Conservation (phyloP, 2,113 vertebrate species). For the Lonchura striata region DNA sequence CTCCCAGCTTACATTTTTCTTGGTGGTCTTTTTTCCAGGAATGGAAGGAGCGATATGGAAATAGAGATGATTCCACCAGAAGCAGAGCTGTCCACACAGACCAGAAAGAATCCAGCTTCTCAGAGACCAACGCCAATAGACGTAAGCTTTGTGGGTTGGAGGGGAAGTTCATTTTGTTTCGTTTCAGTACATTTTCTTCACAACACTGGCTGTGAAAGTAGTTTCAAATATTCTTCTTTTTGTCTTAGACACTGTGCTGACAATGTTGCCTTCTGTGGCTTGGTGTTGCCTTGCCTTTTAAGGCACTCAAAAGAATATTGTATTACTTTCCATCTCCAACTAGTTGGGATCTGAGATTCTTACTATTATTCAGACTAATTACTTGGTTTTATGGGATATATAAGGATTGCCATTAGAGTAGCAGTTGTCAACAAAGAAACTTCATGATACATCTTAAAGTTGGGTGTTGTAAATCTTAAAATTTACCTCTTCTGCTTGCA, state of each 20-base stretch:
- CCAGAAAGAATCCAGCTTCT: slow-evolving; percentile 81
- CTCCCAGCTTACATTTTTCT: neutral
- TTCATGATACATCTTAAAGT: neutral
- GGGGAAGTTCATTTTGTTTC: neutral
- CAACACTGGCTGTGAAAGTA: neutral
- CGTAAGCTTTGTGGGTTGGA: slow-evolving; percentile 64
- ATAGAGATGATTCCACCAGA: slow-evolving; percentile 81
- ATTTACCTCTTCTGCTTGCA: neutral
- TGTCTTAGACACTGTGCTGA: neutral
- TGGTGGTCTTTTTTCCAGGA: slow-evolving; percentile 69
- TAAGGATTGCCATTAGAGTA: neutral
- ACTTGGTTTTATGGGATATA: neutral
- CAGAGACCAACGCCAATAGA: slow-evolving; percentile 74
- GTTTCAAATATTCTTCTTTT: neutral
- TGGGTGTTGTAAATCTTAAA: neutral
- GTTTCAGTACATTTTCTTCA: neutral
- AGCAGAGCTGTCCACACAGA: slow-evolving; percentile 81
- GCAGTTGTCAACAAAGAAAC: neutral
- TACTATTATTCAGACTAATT: neutral
- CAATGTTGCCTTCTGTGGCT: neutral
- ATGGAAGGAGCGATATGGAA: slow-evolving; percentile 89
- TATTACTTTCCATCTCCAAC: neutral
- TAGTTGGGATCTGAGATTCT: neutral
- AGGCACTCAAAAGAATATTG: neutral
- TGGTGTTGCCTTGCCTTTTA: neutral